Evolutionary conservation across 35 echinoderm and acorn worm species (phyloP).

Genomic region (Apostichopus californicus): DNA sequence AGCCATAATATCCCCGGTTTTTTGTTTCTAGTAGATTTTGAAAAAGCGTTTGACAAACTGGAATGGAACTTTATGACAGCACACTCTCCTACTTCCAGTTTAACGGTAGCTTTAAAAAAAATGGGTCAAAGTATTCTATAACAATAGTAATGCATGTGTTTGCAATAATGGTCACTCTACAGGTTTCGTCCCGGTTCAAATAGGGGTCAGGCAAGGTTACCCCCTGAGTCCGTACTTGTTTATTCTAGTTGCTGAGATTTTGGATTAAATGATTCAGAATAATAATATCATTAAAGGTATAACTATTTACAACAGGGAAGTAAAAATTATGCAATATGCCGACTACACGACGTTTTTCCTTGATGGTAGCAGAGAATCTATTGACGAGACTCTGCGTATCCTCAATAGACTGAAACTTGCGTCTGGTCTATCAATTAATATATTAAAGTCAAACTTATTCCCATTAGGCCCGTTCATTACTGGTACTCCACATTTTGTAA

Average conservation of each 20-base stretch:
- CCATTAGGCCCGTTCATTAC: not conserved
- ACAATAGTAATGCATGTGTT: not conserved
- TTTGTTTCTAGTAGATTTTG: slow-evolving; percentile 41
- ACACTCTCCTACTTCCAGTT: not conserved
- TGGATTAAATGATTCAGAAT: not conserved
- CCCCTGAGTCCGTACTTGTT: not conserved
- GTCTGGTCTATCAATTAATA: not conserved
- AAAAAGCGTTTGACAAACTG: slow-evolving; percentile 57
- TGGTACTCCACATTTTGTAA: not conserved
- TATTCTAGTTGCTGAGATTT: not conserved
- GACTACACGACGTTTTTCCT: not conserved
- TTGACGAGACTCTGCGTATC: not conserved
- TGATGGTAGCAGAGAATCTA: not conserved
- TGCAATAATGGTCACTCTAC: not conserved
- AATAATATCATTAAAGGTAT: not conserved
- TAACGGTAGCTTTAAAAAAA: not conserved
- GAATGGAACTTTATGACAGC: slow-evolving; percentile 17
- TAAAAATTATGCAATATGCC: not conserved
- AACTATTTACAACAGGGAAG: not conserved
- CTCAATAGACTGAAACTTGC: not conserved
- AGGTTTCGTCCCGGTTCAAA: not conserved
- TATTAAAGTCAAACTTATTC: not conserved
- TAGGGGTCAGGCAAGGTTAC: not conserved
- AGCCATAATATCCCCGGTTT: slow-evolving; percentile 15
- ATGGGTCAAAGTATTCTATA: not conserved